phyloP scores from a whole-genome alignment of 23 tunicate species.

The Styela plicata region DNA sequence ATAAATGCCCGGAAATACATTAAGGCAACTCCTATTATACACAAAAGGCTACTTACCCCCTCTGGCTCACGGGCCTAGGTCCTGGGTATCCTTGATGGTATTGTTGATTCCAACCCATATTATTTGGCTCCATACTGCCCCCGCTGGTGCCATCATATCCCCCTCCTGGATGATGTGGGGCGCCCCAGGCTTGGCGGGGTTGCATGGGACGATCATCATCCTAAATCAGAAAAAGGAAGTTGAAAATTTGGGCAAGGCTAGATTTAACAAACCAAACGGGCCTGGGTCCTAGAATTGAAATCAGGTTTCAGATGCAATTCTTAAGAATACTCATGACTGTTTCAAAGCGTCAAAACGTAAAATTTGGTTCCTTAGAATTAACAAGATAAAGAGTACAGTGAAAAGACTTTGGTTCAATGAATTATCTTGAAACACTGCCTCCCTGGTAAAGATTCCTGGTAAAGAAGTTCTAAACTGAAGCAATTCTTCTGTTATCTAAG shows the following conservation, averaged over 20 bases:
- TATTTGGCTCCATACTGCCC: constrained; percentile 10
- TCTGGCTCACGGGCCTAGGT: background rate
- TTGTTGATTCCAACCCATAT: background rate
- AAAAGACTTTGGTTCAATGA: too few species aligned
- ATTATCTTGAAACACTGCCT: too few species aligned
- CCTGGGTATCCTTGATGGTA: background rate
- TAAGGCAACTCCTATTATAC: too few species aligned
- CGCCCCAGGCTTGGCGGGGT: background rate
- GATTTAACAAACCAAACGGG: background rate
- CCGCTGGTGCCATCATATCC: background rate
- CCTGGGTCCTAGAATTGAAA: background rate
- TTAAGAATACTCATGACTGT: too few species aligned
- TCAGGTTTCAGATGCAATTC: background rate
- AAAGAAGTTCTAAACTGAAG: too few species aligned
- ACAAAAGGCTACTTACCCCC: background rate
- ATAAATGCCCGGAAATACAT: too few species aligned
- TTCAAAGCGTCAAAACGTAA: too few species aligned
- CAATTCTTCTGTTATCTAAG: too few species aligned
- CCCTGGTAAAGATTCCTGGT: too few species aligned
- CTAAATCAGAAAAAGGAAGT: background rate
- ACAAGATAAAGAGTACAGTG: too few species aligned
- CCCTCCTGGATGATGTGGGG: background rate
- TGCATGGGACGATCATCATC: background rate
- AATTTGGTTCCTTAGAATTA: too few species aligned
- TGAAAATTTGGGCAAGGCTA: too few species aligned